Evolutionary conservation across 2,888 invertebrate species (phyloP), one percentile per base, ranked within the genome.

Genomic region (Orthonevra nobilis): DNA sequence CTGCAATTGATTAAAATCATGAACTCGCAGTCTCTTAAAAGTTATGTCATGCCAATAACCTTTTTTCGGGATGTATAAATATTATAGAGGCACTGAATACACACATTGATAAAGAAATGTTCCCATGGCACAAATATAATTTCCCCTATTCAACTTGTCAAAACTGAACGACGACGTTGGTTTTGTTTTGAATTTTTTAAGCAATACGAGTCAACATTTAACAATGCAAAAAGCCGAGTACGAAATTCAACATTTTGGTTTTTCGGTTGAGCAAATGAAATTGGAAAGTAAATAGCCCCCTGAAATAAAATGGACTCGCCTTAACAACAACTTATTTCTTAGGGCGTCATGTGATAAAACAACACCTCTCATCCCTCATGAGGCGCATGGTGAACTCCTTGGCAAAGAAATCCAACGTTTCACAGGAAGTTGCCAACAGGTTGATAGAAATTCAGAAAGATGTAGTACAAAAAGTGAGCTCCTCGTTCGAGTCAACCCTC

Each of bases 241-340:
- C 56, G 84, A 86, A 83, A 81, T 85, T 26, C 85, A 85, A 58
- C 83, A 84, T 70, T 86, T 85, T 56, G 82, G 81, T 0, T 85
- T 85, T 64, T 83, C 85, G 0, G 81, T 82, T 0, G 83, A 84
- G 42, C 83, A 85, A 72, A 63, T 83, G 32, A 82, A 83, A 9
- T 19, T 84, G 7, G 85, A 85, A 66, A 82, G 86, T 86, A 81
- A 81, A 82, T 82, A 17, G 3, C 1, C 2, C 82, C 82, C 10
- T 28, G 44, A 0, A 81, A 23, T 5, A 23, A 83, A n/a, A 58
- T 84, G n/a, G 50, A 52, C n/a, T 9, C 58, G 44, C 61, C 34
- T 61, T n/a, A n/a, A n/a, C n/a, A n/a, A n/a, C n/a, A n/a, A n/a
- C n/a, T n/a, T n/a, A n/a, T 3, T 6, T 20, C 14, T 1, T 9